These are phyloP conservation scores for Popillia japonica DNA, from an alignment of 1,140 invertebrate genomes.

Conservation along the genomic window DNA sequence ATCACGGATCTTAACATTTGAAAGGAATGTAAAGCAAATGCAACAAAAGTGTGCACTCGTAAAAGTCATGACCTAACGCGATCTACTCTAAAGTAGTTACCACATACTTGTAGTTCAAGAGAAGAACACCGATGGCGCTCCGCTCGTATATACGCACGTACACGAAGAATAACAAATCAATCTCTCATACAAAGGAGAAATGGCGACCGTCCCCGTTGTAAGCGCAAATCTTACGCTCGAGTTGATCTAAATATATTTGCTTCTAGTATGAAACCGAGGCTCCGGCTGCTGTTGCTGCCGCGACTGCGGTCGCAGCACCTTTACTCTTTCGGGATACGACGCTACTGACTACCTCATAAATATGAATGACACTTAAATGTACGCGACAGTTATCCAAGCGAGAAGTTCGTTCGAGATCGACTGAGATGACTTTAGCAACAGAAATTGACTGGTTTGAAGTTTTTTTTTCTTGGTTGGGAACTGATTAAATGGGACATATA, in stretches of 20 bases:
- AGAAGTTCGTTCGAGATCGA: neutral
- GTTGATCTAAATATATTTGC: conserved; percentile 6
- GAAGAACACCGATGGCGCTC: neutral
- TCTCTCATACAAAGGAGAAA: neutral
- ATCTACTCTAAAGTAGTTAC: neutral
- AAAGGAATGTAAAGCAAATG: neutral
- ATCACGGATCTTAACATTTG: neutral
- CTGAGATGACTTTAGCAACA: neutral
- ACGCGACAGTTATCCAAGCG: neutral
- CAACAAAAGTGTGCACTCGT: neutral
- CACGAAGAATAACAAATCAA: conserved; percentile 11
- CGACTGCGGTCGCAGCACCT: neutral
- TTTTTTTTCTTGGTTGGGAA: neutral
- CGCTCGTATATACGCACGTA: conserved; percentile 2
- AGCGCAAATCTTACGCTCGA: neutral
- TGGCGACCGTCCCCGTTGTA: neutral
- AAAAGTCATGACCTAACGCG: neutral
- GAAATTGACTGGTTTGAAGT: neutral
- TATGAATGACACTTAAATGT: neutral
- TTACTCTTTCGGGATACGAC: neutral
- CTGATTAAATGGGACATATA: neutral
- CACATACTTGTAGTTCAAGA: neutral
- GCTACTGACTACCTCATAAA: neutral
- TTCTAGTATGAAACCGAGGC: neutral
- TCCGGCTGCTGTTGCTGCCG: neutral